phyloP scores from a whole-genome alignment of 2,888 invertebrate species.

The Chymomyza caudatula region DNA sequence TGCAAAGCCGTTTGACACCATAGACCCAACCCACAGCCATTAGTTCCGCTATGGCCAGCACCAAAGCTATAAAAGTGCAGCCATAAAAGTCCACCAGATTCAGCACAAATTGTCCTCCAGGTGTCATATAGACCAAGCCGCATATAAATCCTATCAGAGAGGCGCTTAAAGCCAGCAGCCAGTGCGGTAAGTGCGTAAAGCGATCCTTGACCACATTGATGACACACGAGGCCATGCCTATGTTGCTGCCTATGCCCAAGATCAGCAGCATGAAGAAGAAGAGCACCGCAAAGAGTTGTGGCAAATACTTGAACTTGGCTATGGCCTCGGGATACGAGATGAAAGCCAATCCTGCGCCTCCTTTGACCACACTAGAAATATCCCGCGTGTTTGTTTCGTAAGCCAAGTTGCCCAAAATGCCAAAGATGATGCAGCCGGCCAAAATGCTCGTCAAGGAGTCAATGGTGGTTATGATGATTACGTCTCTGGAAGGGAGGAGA shows the following conservation, averaged over 20 bases:
- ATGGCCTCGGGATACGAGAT: conserved; percentile 84
- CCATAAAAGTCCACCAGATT: conserved; percentile 87
- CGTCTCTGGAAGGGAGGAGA: conserved; percentile 82
- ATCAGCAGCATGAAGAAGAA: conserved; percentile 81
- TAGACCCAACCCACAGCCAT: conserved; percentile 87
- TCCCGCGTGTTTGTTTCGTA: conserved; percentile 81
- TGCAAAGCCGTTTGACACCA: conserved; percentile 84
- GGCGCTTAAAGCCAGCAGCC: conserved; percentile 79
- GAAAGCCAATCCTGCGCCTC: conserved; percentile 89
- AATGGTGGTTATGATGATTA: conserved; percentile 88
- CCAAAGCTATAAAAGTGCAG: conserved; percentile 86
- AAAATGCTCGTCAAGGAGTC: conserved; percentile 90
- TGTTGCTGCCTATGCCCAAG: conserved; percentile 80
- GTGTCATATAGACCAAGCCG: conserved; percentile 83
- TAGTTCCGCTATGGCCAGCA: conserved; percentile 83
- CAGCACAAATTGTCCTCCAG: conserved; percentile 86
- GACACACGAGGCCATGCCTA: conserved; percentile 78
- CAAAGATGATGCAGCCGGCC: conserved; percentile 90
- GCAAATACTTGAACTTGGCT: conserved; percentile 79
- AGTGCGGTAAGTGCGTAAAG: conserved; percentile 77
- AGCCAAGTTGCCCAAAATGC: conserved; percentile 89
- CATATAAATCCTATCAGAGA: conserved; percentile 80
- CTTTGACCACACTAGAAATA: conserved; percentile 83
- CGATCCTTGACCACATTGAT: conserved; percentile 79
- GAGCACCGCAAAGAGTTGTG: conserved; percentile 80